phyloP scores from a whole-genome alignment of 2,797 vertebrate genomes.

The Columba guinea region DNA sequence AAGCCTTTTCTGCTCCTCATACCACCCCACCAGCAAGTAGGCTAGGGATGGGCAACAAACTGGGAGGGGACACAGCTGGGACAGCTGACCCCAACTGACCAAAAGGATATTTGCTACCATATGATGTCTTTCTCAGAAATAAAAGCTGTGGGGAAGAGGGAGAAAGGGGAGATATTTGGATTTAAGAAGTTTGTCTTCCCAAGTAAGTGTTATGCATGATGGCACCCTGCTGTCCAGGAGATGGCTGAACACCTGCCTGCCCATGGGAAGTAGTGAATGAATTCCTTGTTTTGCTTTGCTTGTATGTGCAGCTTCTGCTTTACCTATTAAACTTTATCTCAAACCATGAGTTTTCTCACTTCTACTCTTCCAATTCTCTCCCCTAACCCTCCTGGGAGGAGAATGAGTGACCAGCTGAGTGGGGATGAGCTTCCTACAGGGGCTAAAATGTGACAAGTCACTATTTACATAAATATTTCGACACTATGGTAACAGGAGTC shows the following conservation, averaged over 20 bases:
- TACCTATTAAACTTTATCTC: neutral
- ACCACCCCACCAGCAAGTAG: rapidly evolving
- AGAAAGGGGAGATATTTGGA: neutral
- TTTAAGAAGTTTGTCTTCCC: too few species aligned
- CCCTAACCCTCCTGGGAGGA: too few species aligned
- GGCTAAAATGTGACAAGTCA: neutral
- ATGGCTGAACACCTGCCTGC: neutral
- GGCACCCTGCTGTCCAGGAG: neutral
- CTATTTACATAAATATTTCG: neutral
- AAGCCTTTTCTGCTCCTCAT: neutral
- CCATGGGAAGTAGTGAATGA: neutral
- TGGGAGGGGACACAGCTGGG: neutral
- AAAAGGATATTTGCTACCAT: neutral
- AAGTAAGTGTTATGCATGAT: too few species aligned
- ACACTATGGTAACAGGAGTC: neutral
- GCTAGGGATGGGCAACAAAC: rapidly evolving
- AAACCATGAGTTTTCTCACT: neutral
- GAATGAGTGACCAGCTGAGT: rapidly evolving
- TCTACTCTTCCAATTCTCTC: neutral
- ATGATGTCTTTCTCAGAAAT: neutral
- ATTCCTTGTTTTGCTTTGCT: neutral
- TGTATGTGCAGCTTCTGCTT: neutral
- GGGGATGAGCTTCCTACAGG: neutral
- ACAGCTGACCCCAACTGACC: neutral
- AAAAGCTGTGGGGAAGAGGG: neutral